These are phyloP conservation scores for Pyrochroa serraticornis DNA, from an alignment of 2,888 invertebrate species.

Conservation along the genomic window DNA sequence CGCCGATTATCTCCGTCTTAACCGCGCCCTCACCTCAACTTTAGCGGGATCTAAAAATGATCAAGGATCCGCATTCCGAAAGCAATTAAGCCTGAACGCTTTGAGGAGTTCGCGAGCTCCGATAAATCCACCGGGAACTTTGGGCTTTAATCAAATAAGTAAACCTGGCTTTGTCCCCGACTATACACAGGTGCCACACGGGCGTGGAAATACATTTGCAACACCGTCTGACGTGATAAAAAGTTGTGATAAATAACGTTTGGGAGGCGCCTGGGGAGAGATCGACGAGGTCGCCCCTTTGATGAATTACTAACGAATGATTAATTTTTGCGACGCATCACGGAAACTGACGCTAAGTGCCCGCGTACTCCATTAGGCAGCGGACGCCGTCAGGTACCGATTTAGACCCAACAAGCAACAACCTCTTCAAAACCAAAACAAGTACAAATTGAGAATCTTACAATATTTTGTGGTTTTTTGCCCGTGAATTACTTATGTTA, in stretches of 20 bases:
- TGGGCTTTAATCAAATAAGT: constrained; percentile 43
- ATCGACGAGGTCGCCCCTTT: constrained; percentile 11
- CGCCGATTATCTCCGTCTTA: constrained; percentile 9
- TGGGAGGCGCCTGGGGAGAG: not conserved
- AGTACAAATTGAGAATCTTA: too few species aligned
- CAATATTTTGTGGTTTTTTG: too few species aligned
- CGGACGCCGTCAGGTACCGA: not conserved
- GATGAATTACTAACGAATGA: constrained; percentile 24
- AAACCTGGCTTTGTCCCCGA: constrained; percentile 39
- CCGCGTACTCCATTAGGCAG: constrained; percentile 2
- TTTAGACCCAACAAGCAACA: not conserved
- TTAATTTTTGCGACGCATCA: constrained; percentile 20
- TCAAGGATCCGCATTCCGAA: constrained; percentile 26
- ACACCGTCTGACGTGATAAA: constrained; percentile 35
- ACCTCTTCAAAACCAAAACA: not conserved
- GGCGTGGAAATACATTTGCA: constrained; percentile 35
- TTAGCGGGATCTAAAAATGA: constrained; percentile 33
- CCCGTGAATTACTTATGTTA: too few species aligned
- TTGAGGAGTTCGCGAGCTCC: constrained; percentile 37
- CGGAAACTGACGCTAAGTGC: constrained; percentile 12
- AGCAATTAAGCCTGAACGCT: constrained; percentile 29
- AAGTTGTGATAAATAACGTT: constrained; percentile 35
- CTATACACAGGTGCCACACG: constrained; percentile 37
- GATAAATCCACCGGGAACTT: constrained; percentile 41
- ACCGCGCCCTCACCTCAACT: constrained; percentile 34